Evolutionary conservation across 2,888 invertebrate genomes (phyloP).

Genomic region (Trissoscelio sp.): DNA sequence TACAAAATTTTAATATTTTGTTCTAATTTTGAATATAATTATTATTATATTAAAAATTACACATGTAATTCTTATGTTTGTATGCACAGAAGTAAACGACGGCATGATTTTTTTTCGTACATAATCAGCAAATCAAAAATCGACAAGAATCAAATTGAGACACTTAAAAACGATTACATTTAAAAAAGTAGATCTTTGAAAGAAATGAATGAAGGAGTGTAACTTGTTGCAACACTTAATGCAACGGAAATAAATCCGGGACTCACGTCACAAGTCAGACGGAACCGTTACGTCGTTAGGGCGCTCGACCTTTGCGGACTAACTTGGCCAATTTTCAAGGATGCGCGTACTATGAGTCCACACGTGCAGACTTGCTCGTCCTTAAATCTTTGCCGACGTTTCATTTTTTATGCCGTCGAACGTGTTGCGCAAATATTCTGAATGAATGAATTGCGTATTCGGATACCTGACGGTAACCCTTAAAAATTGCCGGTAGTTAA

Average conservation of each 20-base stretch:
- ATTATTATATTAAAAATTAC: no score
- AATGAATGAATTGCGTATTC: conserved; percentile 51
- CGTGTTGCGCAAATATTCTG: conserved; percentile 54
- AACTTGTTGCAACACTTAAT: background rate
- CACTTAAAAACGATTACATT: no score
- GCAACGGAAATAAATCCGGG: conserved; percentile 18
- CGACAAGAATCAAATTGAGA: no score
- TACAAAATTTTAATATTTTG: no score
- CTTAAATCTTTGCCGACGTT: conserved; percentile 56
- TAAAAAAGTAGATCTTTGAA: no score
- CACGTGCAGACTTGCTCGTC: conserved; percentile 44
- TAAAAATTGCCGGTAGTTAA: conserved; percentile 49
- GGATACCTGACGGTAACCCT: conserved; percentile 40
- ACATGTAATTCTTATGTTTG: no score
- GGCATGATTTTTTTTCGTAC: no score
- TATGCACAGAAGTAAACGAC: no score
- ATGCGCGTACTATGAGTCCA: conserved; percentile 45
- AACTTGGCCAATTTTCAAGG: conserved; percentile 62
- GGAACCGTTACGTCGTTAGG: conserved; percentile 77
- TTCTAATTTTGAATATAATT: no score
- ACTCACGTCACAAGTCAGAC: conserved; percentile 20
- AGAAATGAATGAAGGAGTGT: no score
- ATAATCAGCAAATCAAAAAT: no score
- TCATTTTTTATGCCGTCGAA: conserved; percentile 37
- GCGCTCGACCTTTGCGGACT: conserved; percentile 59